These are phyloP conservation scores for Chromoteleia sp. DNA, from an alignment of 2,888 invertebrate species.

Conservation along the genomic window DNA sequence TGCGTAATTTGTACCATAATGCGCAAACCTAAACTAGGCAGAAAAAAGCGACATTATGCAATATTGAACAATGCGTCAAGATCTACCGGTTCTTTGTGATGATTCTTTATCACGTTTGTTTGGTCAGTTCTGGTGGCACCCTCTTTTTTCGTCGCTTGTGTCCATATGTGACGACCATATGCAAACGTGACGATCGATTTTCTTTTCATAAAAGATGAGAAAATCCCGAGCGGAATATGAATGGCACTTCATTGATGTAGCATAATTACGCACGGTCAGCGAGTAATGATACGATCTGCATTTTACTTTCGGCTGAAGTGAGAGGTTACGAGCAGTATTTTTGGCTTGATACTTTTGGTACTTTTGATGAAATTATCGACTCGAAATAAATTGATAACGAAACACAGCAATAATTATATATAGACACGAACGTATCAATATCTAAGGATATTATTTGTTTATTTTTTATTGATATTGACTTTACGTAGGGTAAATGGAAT, in stretches of 20 bases:
- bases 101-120: slow-evolving; percentile 73
- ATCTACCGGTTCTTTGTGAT: slow-evolving; percentile 70
- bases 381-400: too few species aligned
- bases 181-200: slow-evolving; percentile 79
- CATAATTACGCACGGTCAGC: slow-evolving; percentile 73
- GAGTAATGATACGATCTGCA: slow-evolving; percentile 70
- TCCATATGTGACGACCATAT: slow-evolving; percentile 83
- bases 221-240: slow-evolving; percentile 71
- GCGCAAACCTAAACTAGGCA: slow-evolving; percentile 21
- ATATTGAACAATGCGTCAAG: slow-evolving; percentile 65
- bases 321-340: too few species aligned
- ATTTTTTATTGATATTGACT: too few species aligned
- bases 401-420: too few species aligned
- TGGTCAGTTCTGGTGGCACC: slow-evolving; percentile 81
- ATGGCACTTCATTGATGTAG: slow-evolving; percentile 71
- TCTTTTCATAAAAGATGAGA: slow-evolving; percentile 73
- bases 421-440: too few species aligned
- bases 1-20: slow-evolving; percentile 34
- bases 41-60: slow-evolving; percentile 68
- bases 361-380: too few species aligned
- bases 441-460: too few species aligned
- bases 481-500: too few species aligned
- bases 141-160: slow-evolving; percentile 82
- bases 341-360: too few species aligned
- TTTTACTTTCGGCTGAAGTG: slow-evolving; percentile 19